Percentiles rank a stretch among this genome's conserved stretches.
Conservation (phyloP, 2,113 vertebrate species). For the Hydropotes inermis region DNA sequence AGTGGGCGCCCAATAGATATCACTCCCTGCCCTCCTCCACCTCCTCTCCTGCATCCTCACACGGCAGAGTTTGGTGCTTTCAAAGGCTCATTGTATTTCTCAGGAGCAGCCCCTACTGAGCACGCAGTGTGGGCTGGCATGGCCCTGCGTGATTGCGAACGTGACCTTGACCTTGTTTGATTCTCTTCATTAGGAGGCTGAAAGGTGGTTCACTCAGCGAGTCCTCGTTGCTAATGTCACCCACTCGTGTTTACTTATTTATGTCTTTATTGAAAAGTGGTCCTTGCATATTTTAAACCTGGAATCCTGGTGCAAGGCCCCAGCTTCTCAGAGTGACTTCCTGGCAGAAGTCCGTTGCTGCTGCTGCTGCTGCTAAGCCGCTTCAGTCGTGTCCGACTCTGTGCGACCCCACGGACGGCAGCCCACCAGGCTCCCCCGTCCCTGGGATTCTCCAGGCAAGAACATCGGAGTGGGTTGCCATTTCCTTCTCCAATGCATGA, state of each 20-base stretch:
- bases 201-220: neutral
- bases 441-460: too few species aligned
- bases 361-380: too few species aligned
- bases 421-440: too few species aligned
- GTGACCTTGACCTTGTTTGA: too few species aligned
- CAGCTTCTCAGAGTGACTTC: neutral
- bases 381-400: too few species aligned
- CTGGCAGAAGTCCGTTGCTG: neutral
- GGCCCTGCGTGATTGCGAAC: rapidly evolving
- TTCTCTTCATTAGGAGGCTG: too few species aligned
- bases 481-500: too few species aligned
- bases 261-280: neutral
- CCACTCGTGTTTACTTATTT: neutral
- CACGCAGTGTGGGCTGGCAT: rapidly evolving
- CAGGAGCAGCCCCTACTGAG: neutral
- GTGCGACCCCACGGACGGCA: too few species aligned
- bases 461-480: too few species aligned
- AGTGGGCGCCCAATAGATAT: neutral
- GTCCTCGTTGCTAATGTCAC: neutral
- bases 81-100: rapidly evolving
- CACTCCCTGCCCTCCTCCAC: neutral
- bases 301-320: neutral
- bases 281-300: neutral
- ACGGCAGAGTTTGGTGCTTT: neutral
- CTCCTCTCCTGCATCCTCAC: too few species aligned